Base-by-base conservation (phyloP, 1,140 invertebrate species). In the Drosophila prosaltans region DNA sequence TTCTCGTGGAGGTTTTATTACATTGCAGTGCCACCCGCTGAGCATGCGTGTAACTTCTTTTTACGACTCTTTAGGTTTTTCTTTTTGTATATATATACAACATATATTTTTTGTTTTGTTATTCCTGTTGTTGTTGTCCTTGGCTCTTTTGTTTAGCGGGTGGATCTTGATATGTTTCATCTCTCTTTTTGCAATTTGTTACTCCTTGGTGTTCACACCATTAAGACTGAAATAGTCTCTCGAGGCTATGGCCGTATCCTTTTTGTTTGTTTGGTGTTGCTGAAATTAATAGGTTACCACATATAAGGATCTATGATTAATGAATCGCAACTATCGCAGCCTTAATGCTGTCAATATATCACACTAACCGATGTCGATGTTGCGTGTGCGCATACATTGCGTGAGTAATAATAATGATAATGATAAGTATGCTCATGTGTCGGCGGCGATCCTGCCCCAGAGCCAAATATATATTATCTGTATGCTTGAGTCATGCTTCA, bases 261-360 rank as follows among this genome's bases (percentile, higher is more conserved):
- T 65, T 72, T 21, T 21, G 21, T 82, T 86, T 77, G 73, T 82
- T 78, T 68, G 66, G 41, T 51, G 68, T 59, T 78, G 75, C 60
- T 58, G 65, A 81, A 81, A 85, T 85, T 72, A 85, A 85, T 85
- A 81, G 78, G 69, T 63, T 58, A 41, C 48, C 59, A 58, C 64
- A 30, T 45, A 39, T 64, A 77, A 89, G 84, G 65, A 81, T 84
- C 85, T 89, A 89, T 88, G 84, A 88, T 88, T 88, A 88, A 88
- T 88, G 84, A 89, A 60, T 55, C 80, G 40, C 78, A 65, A 48
- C 76, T 77, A 88, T 70, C 74, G 77, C 66, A 26, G 66, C 51
- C 60, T 80, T 88, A 84, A 89, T 88, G 84, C 77, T 80, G 84
- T 88, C 84, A 88, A 88, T 88, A 83, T 84, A 88, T 88, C 84